A percentile compares a stretch with the other conserved stretches of the same genome.
phyloP scores from a whole-genome alignment of 1,140 invertebrate species.

The Acyrthosiphon pisum region DNA sequence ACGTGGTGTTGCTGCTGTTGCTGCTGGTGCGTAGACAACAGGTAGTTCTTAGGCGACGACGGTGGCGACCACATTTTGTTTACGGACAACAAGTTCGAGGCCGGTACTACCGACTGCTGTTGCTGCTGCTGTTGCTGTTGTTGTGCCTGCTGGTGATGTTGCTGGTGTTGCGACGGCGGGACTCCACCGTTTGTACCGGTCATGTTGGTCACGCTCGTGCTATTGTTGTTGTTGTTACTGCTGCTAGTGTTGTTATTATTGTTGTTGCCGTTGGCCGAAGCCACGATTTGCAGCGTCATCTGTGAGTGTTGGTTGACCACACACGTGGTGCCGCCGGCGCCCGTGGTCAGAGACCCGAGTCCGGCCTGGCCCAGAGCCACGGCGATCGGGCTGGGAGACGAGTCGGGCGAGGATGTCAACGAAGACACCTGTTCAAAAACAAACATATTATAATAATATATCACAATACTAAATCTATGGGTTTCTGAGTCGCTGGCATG shows the following conservation, averaged over 20 bases:
- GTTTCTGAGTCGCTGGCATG: not conserved
- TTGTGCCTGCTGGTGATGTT: slow-evolving; percentile 32
- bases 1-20: slow-evolving; percentile 59
- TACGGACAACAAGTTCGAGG: slow-evolving; percentile 60
- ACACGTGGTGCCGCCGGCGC: slow-evolving; percentile 62
- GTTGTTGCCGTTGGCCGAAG: slow-evolving; percentile 55
- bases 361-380: slow-evolving; percentile 72
- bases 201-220: slow-evolving; percentile 49
- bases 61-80: slow-evolving; percentile 54
- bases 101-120: slow-evolving; percentile 55
- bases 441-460: not conserved
- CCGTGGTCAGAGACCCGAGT: slow-evolving; percentile 62
- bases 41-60: slow-evolving; percentile 46
- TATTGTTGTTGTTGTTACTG: slow-evolving; percentile 46
- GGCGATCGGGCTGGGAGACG: slow-evolving; percentile 82
- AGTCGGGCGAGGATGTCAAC: slow-evolving; percentile 88
- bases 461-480: not conserved
- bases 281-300: slow-evolving; percentile 60
- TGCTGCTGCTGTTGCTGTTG: slow-evolving; percentile 52
- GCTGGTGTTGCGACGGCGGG: slow-evolving; percentile 53
- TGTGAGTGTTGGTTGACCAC: slow-evolving; percentile 66
- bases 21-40: slow-evolving; percentile 58
- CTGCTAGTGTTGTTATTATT: slow-evolving; percentile 57
- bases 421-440: slow-evolving; percentile 71
- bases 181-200: slow-evolving; percentile 60